Evolutionary conservation across 1,140 invertebrate genomes (phyloP), one percentile per base, ranked within the genome.

Genomic region (Drosophila lacertosa): DNA sequence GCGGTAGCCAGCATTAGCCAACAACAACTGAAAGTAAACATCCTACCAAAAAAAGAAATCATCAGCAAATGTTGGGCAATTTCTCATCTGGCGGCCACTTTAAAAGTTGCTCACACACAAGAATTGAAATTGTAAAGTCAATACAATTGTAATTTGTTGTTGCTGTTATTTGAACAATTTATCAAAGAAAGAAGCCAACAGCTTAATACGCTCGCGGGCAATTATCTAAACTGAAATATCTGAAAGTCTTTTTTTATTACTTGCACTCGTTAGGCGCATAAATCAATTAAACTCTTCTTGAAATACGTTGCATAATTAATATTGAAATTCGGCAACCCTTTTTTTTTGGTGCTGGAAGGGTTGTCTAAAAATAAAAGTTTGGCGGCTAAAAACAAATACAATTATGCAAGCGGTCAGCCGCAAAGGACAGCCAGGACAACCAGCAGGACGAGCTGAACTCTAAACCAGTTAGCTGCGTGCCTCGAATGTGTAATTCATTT

Each of bases 111-210:
- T 59, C 82, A 44, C 77, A 82, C n/a, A n/a, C n/a, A n/a, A n/a
- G n/a, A 81, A 88, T 81, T 68, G 53, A 77, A 86, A 86, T 81
- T 77, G 81, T 81, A 86, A 86, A 86, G 77, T 88, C 81, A 88
- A 81, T 81, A 88, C 68, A 81, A 73, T 73, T 73, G 64, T 77
- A 83, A 82, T 70, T 74, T 74, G 73, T 60, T 71, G 54, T 5
- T 59, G 62, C 42, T 33, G 57, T 29, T 32, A 29, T 39, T 39
- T n/a, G n/a, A n/a, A n/a, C n/a, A n/a, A n/a, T n/a, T n/a, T n/a
- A n/a, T n/a, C n/a, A n/a, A n/a, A n/a, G n/a, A n/a, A n/a, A n/a
- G n/a, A n/a, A n/a, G n/a, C n/a, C n/a, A n/a, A n/a, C n/a, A n/a
- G n/a, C n/a, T n/a, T n/a, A n/a, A n/a, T n/a, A n/a, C n/a, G n/a